These are phyloP conservation scores for Listronotus bonariensis DNA, from an alignment of 1,140 invertebrate species.

Conservation along the genomic window DNA sequence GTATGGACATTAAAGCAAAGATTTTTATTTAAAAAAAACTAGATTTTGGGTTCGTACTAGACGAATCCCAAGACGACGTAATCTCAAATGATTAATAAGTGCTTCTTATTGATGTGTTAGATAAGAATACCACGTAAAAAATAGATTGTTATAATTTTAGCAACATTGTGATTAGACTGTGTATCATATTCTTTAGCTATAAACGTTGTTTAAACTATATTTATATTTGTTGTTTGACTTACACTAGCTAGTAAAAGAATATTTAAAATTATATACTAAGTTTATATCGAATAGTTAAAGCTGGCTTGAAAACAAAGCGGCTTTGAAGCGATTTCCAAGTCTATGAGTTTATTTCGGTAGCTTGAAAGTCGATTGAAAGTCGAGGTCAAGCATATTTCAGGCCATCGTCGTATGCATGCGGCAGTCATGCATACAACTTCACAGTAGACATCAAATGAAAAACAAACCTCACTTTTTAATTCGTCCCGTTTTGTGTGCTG, in stretches of 20 bases:
- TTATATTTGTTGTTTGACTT: conserved; percentile 15
- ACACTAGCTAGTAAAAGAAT: neutral
- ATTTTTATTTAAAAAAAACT: conserved; percentile 3
- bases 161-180: conserved; percentile 56
- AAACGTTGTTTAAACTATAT: conserved; percentile 47
- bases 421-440: too few relatives aligned
- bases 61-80: conserved; percentile 43
- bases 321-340: too few relatives aligned
- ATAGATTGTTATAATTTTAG: conserved; percentile 56
- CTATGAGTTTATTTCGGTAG: too few relatives aligned
- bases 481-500: too few relatives aligned
- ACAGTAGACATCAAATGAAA: too few relatives aligned
- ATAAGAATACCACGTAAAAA: conserved; percentile 53
- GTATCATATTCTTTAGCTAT: conserved; percentile 52
- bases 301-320: too few relatives aligned
- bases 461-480: too few relatives aligned
- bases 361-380: too few relatives aligned
- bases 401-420: too few relatives aligned
- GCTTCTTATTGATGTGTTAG: conserved; percentile 59
- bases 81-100: conserved; percentile 57
- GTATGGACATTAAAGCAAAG: neutral
- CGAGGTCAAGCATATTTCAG: too few relatives aligned
- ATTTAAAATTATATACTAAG: neutral
- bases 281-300: too few relatives aligned
- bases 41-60: conserved; percentile 19